Percentiles rank a stretch among this genome's conserved stretches.
Evolutionary conservation across 2,797 vertebrate species (phyloP).

Genomic region (Cheracebus regulus): DNA sequence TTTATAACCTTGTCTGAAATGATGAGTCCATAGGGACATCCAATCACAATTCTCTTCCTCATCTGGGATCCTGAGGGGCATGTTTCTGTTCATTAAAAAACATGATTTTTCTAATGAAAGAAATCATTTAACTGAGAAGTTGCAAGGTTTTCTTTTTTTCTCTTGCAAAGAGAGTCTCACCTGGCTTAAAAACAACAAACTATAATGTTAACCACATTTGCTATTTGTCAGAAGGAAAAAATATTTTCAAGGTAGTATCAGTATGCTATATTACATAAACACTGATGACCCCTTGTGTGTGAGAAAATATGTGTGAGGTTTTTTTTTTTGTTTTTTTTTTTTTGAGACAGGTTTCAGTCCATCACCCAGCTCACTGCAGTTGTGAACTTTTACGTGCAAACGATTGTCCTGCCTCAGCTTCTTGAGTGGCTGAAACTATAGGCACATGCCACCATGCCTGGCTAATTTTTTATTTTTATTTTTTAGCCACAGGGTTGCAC

Average conservation of each 20-base stretch:
- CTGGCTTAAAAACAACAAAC: background rate
- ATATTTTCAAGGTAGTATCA: background rate
- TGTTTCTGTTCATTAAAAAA: background rate
- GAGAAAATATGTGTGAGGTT: background rate
- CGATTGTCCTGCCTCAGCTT: background rate
- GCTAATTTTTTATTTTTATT: background rate
- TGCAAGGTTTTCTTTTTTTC: background rate
- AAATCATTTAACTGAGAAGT: background rate
- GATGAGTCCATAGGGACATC: background rate
- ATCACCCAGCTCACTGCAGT: background rate
- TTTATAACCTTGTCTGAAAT: background rate
- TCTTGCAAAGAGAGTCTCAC: background rate
- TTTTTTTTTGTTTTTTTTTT: background rate
- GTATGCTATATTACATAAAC: background rate
- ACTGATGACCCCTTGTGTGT: background rate
- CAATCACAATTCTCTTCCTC: background rate
- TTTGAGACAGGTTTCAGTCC: background rate
- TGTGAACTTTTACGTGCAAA: background rate
- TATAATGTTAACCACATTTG: background rate
- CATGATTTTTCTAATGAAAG: background rate
- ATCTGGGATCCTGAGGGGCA: background rate
- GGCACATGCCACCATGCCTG: background rate
- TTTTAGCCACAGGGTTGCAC: background rate
- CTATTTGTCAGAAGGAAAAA: constrained; percentile 37
- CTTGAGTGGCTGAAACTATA: background rate